Base-by-base conservation (phyloP, 2,113 vertebrate species). In the Cebidichthys violaceus region DNA sequence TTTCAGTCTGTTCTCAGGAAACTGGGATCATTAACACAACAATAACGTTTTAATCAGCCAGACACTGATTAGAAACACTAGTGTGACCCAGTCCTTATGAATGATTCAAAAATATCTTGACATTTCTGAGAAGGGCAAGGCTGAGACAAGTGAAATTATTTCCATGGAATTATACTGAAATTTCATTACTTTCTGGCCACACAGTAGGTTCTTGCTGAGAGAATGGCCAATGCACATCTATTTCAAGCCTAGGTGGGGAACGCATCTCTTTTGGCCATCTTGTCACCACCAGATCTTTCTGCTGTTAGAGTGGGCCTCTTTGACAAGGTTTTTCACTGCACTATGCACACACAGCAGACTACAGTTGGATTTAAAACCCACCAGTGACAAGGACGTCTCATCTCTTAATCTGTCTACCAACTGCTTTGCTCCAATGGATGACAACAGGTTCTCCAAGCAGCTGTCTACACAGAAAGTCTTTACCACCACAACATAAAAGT, bases 331-430 rank as follows among this genome's bases (percentile, higher is more conserved):
- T 69, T 54, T 39, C 20, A 37, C 50, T 31, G 33, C 13, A 27
- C 39, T 60, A n/a, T 43, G 33, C 31, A 55, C 52, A 73, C 55
- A 41, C 77, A 43, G 31, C 82, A 84, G 43, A 84, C 54, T 60
- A 74, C 75, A 35, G 35, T 37, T 66, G 74, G 83, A 84, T 84
- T 82, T 77, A 77, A 79, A 86, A 64, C 65, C 31, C 33, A 17
- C 13, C 69, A 72, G 54, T 64, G 64, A 91, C 74, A 85, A 83
- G 80, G 80, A 77, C 84, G 85, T 70, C 71, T 88, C 75, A 72
- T 82, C 69, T 79, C 78, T 57, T 85, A 82, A 85, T 85, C 82
- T 85, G 45, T 79, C 80, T 67, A 64, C 79, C 77, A 74, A 79
- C 75, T 85, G 82, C 68, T 83, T 57, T 24, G 66, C 31, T 84